Evolutionary conservation across 2,888 invertebrate species (phyloP), one percentile per base, ranked within the genome.

Genomic region (Chloroclysta siterata): DNA sequence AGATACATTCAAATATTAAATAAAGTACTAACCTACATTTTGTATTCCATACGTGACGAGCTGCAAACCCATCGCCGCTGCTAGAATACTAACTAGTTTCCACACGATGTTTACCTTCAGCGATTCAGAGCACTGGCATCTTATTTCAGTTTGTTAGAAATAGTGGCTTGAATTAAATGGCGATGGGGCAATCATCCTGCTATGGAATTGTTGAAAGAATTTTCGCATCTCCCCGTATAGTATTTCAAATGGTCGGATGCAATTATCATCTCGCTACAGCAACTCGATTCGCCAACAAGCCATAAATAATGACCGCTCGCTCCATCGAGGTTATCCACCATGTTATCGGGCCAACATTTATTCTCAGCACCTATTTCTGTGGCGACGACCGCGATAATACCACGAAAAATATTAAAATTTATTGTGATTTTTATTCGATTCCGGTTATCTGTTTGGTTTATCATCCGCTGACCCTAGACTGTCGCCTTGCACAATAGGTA

Each of bases 401-500:
- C 71, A 81, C 76, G 73, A 82, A 84, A 80, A 81, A 79, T 75
- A 79, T 71, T 75, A 73, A 77, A 64, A 78, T 76, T 78, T 47
- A 56, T 78, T 77, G 80, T 82, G 81, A 80, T 82, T 85, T 84
- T 83, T 80, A 78, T 73, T 75, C 70, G 66, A 74, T 65, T 65
- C 63, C 75, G 69, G 64, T 83, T 88, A 89, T 90, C 88, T 68
- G 67, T 65, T 33, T 69, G 78, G 88, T 85, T 90, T 90, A 90
- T 90, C 89, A 71, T 53, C 65, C 51, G 68, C 57, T 88, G 89
- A 89, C 89, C 88, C 83, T 63, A 80, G 74, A 76, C 74, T 73
- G 76, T 79, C 78, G 79, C 81, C 85, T 89, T 89, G 87, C 88
- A 88, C 88, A 90, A 87, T 80, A 46, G 46, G 46, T 46, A 77